Evolutionary conservation across 2,797 vertebrate species (phyloP), one percentile per base, ranked within the genome.

Genomic region (Sylvilagus floridanus): DNA sequence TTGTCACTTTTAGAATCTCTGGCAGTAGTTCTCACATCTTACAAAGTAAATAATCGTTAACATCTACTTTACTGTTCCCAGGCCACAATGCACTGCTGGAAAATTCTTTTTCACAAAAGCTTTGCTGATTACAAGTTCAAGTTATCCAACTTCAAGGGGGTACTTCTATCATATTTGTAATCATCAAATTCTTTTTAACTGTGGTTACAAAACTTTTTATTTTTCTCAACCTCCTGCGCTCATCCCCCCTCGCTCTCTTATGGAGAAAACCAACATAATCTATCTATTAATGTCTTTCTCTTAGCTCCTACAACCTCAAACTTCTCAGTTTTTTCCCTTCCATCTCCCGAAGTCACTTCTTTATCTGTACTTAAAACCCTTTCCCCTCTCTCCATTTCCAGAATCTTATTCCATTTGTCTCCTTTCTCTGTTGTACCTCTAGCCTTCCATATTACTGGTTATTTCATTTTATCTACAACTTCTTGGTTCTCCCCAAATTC

Each of bases 1-100:
- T 95, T 95, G 75, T 92, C 88, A 85, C 42, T 92, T 94, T 94
- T 91, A 86, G 72, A 92, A 93, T n/a, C 11, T 91, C 62, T 91
- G 65, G 35, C 14, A 79, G 76, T 88, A 76, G 75, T 77, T 97
- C 90, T 95, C 81, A 96, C 78, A 88, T 90, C 83, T 95, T 87
- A 83, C 91, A 66, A 95, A 91, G 69, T 94, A 83, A 92, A 30
- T 91, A 93, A 94, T 91, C 22, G 35, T n/a, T 8, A 95, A 32
- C 62, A 84, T 88, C 62, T 47, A 50, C 37, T 94, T 77, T 86
- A 75, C 30, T 90, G 35, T 97, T 96, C 81, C 84, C 81, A 94
- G 76, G 63, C 62, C 57, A 73, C 79, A 84, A 93, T 93, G 72
- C 5, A 50, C 88, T 91, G n/a, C 22, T 89, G 47, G 35, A 94